Base-by-base conservation (phyloP, 2,797 vertebrate species). In the Muscicapa striata region DNA sequence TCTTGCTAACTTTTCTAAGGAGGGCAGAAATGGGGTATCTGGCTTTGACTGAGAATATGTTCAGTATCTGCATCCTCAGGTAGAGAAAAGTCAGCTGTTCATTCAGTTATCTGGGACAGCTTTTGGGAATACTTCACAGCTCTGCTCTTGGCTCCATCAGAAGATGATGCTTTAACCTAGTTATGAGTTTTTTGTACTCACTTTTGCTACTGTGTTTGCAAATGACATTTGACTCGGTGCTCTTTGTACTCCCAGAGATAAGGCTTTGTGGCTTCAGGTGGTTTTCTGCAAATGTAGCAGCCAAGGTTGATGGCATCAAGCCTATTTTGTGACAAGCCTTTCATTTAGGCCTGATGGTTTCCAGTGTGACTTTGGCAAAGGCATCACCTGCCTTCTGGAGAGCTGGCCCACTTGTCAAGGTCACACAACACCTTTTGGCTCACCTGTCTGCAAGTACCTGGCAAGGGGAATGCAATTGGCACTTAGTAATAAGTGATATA, bases 281-380 rank as follows among this genome's bases (percentile, higher is more conserved):
- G 22, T 77, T 94, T 90, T 89, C 88, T 64, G 45, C 70, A 92
- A 86, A 32, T 90, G 69, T 19, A 94, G 90, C 89, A 86, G 61
- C 59, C 75, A 36, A 66, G 68, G 29, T n/a, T 69, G 55, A 13
- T 95, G 94, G 81, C 84, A 75, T 41, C 61, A 27, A 75, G 84
- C 92, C 95, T 59, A 0, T 80, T 95, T 82, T 84, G 74, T 94
- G 91, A 90, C 76, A 90, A 78, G 83, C 70, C 64, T 93, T 96
- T 90, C 69, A 67, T 85, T 89, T 81, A 93, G 92, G 54, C 82
- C 46, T 66, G 73, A 64, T 55, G 87, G 41, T 89, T 96, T 96
- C 78, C 91, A 77, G 80, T 70, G 40, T 67, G 64, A 72, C 92
- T 91, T 76, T 94, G 96, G 94, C 96, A 83, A 46, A 81, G 90